Evolutionary conservation across 2,797 vertebrate genomes (phyloP), one percentile per base, ranked within the genome.

Genomic region (Helostoma temminkii): DNA sequence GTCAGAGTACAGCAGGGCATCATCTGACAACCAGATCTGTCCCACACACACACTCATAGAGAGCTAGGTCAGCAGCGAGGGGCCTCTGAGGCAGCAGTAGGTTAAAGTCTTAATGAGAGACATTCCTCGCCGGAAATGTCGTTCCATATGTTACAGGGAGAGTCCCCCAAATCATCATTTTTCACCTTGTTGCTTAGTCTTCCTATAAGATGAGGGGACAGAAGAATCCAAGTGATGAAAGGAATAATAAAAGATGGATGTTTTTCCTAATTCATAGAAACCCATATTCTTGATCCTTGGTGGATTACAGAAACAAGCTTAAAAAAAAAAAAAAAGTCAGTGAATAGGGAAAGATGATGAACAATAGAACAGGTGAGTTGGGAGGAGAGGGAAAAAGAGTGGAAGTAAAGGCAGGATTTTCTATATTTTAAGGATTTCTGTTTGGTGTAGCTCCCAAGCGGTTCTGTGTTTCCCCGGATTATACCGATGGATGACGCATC

Each of bases 61-160:
- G 70, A 76, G 87, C 76, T 80, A 50, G 84, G 89, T 93, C 85
- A 92, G 78, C 91, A 76, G 71, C 26, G 67, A 76, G 78, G 82
- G 86, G 80, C 72, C 80, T 75, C 30, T 56, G 76, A 79, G 83
- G 80, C 91, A 89, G 88, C 74, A 64, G 86, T 81, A 85, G 86
- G 89, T 90, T 91, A 88, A 92, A 91, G 89, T 88, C 89, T 86
- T 92, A 90, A 91, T 88, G 83, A 90, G 32, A 50, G 76, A 74
- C 73, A 80, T 89, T 86, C 84, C 84, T 84, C 74, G 45, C 30
- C 12, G 56, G 65, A 85, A 85, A 89, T 56, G 47, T 86, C 82
- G 80, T 69, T 83, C 84, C 87, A 88, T 90, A 87, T 91, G 85
- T 83, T 78, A 76, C 72, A 48, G 48, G 24, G 50, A 80, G 53